These are phyloP conservation scores for Rana temporaria DNA, from an alignment of 2,113 vertebrate species.

Conservation along the genomic window DNA sequence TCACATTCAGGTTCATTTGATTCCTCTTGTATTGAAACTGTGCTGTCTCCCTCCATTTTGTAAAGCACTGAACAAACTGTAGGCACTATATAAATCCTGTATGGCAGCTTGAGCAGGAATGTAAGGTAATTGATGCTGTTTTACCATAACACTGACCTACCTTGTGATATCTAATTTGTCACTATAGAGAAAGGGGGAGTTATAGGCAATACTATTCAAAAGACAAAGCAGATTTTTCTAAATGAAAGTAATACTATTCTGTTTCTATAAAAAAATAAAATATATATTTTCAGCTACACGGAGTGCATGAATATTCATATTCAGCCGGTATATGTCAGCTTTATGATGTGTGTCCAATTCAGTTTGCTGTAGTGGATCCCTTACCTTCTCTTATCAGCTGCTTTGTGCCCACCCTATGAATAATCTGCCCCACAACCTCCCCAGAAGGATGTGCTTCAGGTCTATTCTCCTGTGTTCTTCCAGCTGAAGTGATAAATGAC, in stretches of 20 bases:
- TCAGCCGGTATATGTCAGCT: background rate
- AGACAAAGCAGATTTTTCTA: too few relatives aligned
- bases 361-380: background rate
- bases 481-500: slow-evolving; percentile 76
- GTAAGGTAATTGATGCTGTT: too few relatives aligned
- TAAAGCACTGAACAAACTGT: too few relatives aligned
- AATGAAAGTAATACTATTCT: background rate
- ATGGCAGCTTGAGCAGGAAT: too few relatives aligned
- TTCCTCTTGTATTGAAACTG: too few relatives aligned
- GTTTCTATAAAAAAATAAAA: background rate
- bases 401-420: slow-evolving; percentile 5
- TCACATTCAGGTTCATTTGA: too few relatives aligned
- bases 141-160: too few relatives aligned
- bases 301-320: background rate
- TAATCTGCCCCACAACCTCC: slow-evolving; percentile 16
- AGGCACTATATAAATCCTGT: too few relatives aligned
- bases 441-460: slow-evolving; percentile 14
- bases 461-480: slow-evolving; percentile 61
- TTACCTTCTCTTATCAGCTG: background rate
- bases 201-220: too few relatives aligned
- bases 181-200: too few relatives aligned
- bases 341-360: background rate
- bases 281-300: background rate
- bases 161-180: too few relatives aligned
- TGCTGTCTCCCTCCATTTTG: too few relatives aligned